These are phyloP conservation scores for Brevipalpus yothersi DNA, from an alignment of 1,140 invertebrate genomes.

Conservation along the genomic window DNA sequence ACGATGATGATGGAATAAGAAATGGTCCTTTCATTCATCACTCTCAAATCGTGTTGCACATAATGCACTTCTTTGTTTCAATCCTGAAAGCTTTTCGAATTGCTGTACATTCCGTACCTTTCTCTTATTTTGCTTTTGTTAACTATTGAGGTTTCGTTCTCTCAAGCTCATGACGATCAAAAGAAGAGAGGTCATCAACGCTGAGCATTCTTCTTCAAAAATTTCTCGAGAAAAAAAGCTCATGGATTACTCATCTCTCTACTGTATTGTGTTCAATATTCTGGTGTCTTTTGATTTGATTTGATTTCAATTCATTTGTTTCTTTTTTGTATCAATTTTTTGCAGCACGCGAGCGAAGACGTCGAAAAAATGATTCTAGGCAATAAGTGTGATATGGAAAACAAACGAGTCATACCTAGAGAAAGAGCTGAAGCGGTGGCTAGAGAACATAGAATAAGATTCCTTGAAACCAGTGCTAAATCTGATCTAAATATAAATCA, in stretches of 20 bases:
- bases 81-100: too few relatives aligned
- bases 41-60: too few relatives aligned
- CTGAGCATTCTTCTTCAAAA: too few relatives aligned
- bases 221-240: too few relatives aligned
- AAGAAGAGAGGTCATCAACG: too few relatives aligned
- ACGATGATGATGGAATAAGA: too few relatives aligned
- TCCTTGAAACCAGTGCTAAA: constrained; percentile 97
- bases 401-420: constrained; percentile 72
- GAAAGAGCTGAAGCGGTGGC: constrained; percentile 77
- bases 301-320: constrained; percentile 13
- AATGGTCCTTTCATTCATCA: too few relatives aligned
- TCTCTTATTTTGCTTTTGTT: neutral
- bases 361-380: constrained; percentile 99
- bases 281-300: constrained; percentile 1
- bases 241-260: neutral
- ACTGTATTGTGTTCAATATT: constrained; percentile 6
- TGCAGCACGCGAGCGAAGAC: constrained; percentile 85
- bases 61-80: too few relatives aligned
- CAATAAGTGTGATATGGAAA: constrained; percentile 98
- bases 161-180: neutral
- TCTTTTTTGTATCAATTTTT: constrained; percentile 16
- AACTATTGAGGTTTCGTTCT: neutral
- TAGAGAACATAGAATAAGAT: constrained; percentile 85
- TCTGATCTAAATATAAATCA: constrained; percentile 91
- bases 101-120: neutral